A percentile compares a stretch with the other conserved stretches of the same genome.
Conservation (phyloP, 2,797 vertebrate species). For the Sebastes minor region DNA sequence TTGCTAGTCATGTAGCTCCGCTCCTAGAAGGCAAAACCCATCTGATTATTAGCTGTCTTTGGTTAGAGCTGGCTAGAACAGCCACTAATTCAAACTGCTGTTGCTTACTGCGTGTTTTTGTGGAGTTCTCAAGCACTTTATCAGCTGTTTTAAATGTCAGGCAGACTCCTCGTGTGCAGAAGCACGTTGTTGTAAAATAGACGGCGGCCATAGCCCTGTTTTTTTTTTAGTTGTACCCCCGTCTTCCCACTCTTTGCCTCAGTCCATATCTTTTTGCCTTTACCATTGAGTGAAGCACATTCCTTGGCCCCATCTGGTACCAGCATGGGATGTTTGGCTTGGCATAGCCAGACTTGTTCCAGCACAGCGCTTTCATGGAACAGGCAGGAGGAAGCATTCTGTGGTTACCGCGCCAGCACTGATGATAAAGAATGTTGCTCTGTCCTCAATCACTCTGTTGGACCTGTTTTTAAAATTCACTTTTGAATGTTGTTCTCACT, state of each 20-base stretch:
- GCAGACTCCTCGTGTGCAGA: constrained; percentile 21
- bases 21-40: constrained; percentile 21
- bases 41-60: constrained; percentile 26
- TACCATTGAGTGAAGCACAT: constrained; percentile 75
- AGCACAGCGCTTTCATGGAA: constrained; percentile 76
- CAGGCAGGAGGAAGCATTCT: constrained; percentile 69
- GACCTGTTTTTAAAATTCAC: constrained; percentile 39
- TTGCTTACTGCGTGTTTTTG: background rate
- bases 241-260: constrained; percentile 36
- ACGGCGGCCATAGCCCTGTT: background rate
- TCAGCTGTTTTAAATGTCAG: background rate
- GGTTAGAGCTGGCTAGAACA: constrained; percentile 2
- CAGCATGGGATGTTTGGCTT: constrained; percentile 82
- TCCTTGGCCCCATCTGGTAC: constrained; percentile 84
- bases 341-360: constrained; percentile 77
- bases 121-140: background rate
- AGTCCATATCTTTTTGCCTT: constrained; percentile 61
- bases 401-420: constrained; percentile 62
- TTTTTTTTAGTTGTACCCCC: constrained; percentile 5
- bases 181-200: constrained; percentile 31
- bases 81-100: constrained; percentile 5
- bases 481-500: constrained; percentile 24
- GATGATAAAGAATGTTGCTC: constrained; percentile 65
- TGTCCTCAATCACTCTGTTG: constrained; percentile 46
- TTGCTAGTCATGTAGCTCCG: constrained; percentile 4